phyloP scores from a whole-genome alignment of 2,888 invertebrate genomes.

The Netelia virgata region DNA sequence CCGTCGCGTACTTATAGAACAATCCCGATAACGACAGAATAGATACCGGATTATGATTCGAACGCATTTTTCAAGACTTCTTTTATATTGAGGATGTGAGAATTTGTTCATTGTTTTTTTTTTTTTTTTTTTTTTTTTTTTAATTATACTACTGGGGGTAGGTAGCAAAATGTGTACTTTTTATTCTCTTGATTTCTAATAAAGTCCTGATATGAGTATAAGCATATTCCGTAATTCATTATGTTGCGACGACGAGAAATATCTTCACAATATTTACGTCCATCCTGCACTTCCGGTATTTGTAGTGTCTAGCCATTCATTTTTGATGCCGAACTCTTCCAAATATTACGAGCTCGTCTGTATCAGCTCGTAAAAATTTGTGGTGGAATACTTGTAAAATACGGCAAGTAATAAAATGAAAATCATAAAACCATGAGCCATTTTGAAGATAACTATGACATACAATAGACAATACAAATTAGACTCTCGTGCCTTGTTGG shows the following conservation, averaged over 20 bases:
- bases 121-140: slow-evolving; percentile 45
- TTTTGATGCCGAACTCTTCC: too few relatives aligned
- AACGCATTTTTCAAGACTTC: slow-evolving; percentile 14
- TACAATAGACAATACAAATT: too few relatives aligned
- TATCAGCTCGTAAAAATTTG: too few relatives aligned
- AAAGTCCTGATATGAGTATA: slow-evolving; percentile 18
- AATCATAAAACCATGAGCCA: neutral
- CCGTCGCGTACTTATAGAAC: slow-evolving; percentile 47
- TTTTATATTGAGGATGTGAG: slow-evolving; percentile 43
- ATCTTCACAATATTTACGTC: too few relatives aligned
- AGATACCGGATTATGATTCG: slow-evolving; percentile 21
- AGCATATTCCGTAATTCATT: neutral
- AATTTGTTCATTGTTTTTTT: slow-evolving; percentile 28
- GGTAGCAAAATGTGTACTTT: slow-evolving; percentile 52
- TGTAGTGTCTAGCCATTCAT: too few relatives aligned
- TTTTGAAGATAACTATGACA: too few relatives aligned
- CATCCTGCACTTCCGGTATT: too few relatives aligned
- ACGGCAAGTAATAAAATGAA: neutral
- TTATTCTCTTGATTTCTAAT: slow-evolving; percentile 45
- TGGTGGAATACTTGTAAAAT: too few relatives aligned
- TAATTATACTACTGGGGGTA: slow-evolving; percentile 20
- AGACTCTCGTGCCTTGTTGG: too few relatives aligned
- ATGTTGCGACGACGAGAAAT: too few relatives aligned
- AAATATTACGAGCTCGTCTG: too few relatives aligned
- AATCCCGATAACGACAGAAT: slow-evolving; percentile 6